Evolutionary conservation across 92 coral and sea anemone species (phyloP).

Genomic region (Epizoanthus rinbou): DNA sequence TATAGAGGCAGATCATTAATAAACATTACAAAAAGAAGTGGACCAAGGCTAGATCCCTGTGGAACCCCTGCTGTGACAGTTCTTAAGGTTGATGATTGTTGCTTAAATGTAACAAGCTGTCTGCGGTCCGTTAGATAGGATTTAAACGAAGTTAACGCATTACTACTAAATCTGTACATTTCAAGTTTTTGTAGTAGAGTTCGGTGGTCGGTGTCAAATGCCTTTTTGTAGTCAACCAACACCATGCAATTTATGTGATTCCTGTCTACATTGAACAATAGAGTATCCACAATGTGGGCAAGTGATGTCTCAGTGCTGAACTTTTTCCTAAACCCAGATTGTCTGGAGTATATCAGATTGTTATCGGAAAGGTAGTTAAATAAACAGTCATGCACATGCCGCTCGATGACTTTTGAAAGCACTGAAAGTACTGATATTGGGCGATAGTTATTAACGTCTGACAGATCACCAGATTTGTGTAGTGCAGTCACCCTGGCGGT

Average conservation of each 20-base stretch:
- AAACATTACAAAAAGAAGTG: too few relatives aligned
- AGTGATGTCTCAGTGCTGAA: conserved; percentile 16
- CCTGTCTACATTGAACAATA: neutral
- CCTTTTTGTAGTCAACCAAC: neutral
- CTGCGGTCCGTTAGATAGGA: too few relatives aligned
- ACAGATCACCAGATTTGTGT: neutral
- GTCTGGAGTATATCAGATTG: conserved; percentile 4
- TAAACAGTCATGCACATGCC: neutral
- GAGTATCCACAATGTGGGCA: conserved; percentile 9
- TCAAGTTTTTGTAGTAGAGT: too few relatives aligned
- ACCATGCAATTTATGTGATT: neutral
- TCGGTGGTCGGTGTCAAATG: too few relatives aligned
- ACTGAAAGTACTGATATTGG: conserved; percentile 7
- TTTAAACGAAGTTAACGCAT: too few relatives aligned
- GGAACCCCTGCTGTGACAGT: too few relatives aligned
- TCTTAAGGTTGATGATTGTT: too few relatives aligned
- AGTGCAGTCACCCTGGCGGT: neutral
- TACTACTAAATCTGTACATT: too few relatives aligned
- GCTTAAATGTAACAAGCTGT: too few relatives aligned
- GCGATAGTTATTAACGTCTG: conserved; percentile 14
- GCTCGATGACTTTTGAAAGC: neutral
- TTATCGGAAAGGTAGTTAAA: neutral
- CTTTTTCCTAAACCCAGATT: conserved; percentile 14
- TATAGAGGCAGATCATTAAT: too few relatives aligned
- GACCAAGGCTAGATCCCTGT: too few relatives aligned